Conservation (phyloP, 2,113 vertebrate species). For the Isurus oxyrinchus region DNA sequence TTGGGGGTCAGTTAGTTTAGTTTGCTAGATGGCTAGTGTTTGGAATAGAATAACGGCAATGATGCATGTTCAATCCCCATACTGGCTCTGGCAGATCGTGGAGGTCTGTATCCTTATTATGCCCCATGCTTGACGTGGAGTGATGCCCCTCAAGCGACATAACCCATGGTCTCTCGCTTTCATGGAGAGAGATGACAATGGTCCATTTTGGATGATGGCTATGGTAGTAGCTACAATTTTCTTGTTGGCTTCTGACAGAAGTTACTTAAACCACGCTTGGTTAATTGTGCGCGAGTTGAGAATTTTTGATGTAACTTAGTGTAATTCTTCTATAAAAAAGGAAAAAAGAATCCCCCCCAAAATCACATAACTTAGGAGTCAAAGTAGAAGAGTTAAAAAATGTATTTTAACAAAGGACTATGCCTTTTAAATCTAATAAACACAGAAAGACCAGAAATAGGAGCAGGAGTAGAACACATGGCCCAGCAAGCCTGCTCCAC, state of each 20-base stretch:
- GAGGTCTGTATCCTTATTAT: not conserved
- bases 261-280: not conserved
- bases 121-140: not conserved
- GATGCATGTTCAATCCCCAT: not conserved
- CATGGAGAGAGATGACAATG: not conserved
- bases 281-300: not conserved
- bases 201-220: not conserved
- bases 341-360: not conserved
- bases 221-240: too few relatives aligned
- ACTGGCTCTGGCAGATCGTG: not conserved
- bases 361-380: not conserved
- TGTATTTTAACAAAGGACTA: not conserved
- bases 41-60: not conserved
- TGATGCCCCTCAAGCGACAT: not conserved
- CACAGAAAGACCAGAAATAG: too few relatives aligned
- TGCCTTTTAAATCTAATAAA: not conserved
- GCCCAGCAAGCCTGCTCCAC: too few relatives aligned
- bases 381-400: not conserved
- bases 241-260: not conserved
- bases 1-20: not conserved
- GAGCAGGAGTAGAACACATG: too few relatives aligned
- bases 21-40: not conserved
- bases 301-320: not conserved
- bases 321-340: not conserved
- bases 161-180: not conserved